A percentile compares a stretch with the other conserved stretches of the same genome.
phyloP scores from a whole-genome alignment of 2,888 invertebrate genomes.

The Nymphalis polychloros region DNA sequence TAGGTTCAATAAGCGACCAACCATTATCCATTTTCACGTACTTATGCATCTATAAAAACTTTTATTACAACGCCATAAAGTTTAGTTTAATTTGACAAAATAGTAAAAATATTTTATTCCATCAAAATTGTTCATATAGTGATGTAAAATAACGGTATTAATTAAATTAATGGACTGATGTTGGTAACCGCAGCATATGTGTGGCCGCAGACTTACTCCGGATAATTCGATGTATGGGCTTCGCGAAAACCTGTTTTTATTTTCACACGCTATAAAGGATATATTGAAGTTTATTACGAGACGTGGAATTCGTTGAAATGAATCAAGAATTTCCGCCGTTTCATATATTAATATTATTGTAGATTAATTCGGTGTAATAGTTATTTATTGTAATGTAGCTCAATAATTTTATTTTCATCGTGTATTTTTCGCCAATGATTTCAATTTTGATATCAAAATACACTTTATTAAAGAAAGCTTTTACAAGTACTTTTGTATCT shows the following conservation, averaged over 20 bases:
- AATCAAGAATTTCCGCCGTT: background rate
- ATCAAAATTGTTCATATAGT: constrained; percentile 35
- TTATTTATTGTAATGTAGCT: background rate
- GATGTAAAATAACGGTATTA: constrained; percentile 48
- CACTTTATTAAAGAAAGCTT: too few relatives aligned
- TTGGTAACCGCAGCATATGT: constrained; percentile 40
- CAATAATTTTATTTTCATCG: too few relatives aligned
- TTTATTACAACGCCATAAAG: constrained; percentile 23
- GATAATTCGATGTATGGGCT: constrained; percentile 35
- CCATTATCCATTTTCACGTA: constrained; percentile 33
- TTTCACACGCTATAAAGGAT: constrained; percentile 7
- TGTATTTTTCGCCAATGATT: too few relatives aligned
- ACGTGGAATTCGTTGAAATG: background rate
- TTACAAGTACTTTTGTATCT: too few relatives aligned
- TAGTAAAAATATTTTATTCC: constrained; percentile 13
- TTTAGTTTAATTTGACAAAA: constrained; percentile 9
- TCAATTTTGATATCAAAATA: too few relatives aligned
- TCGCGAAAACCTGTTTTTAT: constrained; percentile 23
- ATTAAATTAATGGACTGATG: constrained; percentile 51
- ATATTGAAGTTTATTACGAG: constrained; percentile 6
- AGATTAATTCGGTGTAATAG: background rate
- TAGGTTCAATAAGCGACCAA: constrained; percentile 44
- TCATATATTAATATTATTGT: background rate
- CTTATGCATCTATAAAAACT: constrained; percentile 8
- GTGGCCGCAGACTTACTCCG: constrained; percentile 31